Conservation (phyloP, 2,888 invertebrate genomes). For the Arrhopalites spinosus region DNA sequence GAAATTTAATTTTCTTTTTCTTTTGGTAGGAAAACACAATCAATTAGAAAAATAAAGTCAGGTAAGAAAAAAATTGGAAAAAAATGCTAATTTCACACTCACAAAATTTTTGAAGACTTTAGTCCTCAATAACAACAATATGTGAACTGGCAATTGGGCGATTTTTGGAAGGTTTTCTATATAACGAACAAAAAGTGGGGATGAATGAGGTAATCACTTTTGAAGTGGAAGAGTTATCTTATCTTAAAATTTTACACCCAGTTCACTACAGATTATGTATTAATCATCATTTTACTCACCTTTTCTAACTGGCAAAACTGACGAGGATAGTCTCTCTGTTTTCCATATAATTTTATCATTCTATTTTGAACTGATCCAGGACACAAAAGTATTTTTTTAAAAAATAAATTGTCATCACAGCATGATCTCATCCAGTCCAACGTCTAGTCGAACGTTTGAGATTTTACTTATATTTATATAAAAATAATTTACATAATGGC, state of each 20-base stretch:
- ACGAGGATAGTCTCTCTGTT: constrained; percentile 1
- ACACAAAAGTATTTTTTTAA: no score
- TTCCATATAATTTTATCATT: not conserved
- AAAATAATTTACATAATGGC: not conserved
- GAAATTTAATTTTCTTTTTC: no score
- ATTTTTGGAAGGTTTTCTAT: not conserved
- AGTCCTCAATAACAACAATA: no score
- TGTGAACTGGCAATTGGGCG: not conserved
- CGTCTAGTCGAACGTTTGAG: no score
- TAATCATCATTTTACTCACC: constrained; percentile 23
- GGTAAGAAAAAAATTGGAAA: no score
- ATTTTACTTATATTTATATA: not conserved
- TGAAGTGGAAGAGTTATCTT: constrained; percentile 10
- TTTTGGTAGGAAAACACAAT: no score
- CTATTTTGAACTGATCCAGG: no score
- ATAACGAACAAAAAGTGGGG: not conserved
- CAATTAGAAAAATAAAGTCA: no score
- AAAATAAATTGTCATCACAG: no score
- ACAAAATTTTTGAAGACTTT: no score
- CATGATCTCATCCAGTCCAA: no score
- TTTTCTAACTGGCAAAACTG: not conserved
- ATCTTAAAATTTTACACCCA: constrained; percentile 28
- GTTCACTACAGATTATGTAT: not conserved
- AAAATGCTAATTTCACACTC: not conserved
- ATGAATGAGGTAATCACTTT: constrained; percentile 31